A percentile compares a stretch with the other conserved stretches of the same genome.
Conservation (phyloP, 2,797 vertebrate species). For the Crypturellus tataupa region DNA sequence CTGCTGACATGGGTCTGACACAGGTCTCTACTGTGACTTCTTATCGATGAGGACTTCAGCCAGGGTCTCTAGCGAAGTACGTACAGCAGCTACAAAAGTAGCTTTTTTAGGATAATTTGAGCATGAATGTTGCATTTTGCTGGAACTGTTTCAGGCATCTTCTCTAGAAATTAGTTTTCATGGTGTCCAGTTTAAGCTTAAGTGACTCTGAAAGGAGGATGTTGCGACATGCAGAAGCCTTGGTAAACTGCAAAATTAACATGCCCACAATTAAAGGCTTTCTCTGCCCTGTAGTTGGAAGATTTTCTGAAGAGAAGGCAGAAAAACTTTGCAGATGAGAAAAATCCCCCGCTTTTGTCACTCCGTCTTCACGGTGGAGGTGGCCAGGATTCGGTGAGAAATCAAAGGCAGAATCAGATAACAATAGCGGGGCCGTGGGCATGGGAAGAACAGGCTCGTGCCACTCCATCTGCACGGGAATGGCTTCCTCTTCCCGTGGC, state of each 20-base stretch:
- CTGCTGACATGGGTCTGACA: neutral
- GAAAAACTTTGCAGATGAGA: neutral
- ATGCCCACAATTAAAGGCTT: fast-evolving
- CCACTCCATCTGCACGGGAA: slow-evolving; percentile 26
- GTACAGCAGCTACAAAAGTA: neutral
- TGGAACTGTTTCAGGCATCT: neutral
- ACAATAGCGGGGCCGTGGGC: neutral
- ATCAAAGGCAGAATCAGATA: slow-evolving; percentile 40
- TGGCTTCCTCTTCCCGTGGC: slow-evolving; percentile 58
- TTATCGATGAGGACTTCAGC: neutral
- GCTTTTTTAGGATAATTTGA: neutral
- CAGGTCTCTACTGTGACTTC: neutral
- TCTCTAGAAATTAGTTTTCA: neutral
- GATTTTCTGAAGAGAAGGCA: neutral
- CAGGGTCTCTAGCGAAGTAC: neutral
- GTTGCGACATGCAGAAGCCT: neutral
- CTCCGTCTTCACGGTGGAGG: neutral
- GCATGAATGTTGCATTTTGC: neutral
- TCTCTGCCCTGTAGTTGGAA: neutral
- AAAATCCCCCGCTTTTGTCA: neutral
- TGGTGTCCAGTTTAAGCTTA: fast-evolving
- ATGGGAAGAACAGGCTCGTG: slow-evolving; percentile 7
- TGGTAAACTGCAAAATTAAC: neutral
- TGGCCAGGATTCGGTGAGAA: slow-evolving; percentile 10
- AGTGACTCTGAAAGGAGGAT: neutral